These are phyloP conservation scores for Leptobrachium ailaonicum DNA, from an alignment of 2,113 vertebrate genomes.

Conservation along the genomic window DNA sequence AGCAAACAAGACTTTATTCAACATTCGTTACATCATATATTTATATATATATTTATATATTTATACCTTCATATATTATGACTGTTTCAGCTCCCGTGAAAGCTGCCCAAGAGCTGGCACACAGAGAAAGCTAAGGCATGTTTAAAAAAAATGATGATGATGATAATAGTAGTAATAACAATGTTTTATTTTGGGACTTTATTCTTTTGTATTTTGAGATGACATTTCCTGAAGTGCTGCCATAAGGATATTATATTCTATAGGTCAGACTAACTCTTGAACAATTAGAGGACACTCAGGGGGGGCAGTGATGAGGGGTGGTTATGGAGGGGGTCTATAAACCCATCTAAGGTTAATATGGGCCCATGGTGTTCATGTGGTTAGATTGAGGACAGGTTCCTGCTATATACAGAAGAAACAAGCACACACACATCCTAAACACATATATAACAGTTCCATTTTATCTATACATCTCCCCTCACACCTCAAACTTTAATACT, in stretches of 20 bases:
- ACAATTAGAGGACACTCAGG: background rate
- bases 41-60: conserved; percentile 69
- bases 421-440: background rate
- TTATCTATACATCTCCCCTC: background rate
- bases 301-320: background rate
- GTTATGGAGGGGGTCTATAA: background rate
- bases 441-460: background rate
- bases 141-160: conserved; percentile 20
- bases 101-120: conserved; percentile 53
- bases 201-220: background rate
- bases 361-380: background rate
- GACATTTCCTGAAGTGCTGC: conserved; percentile 1
- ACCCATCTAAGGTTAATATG: background rate
- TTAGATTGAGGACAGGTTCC: background rate
- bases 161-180: no score
- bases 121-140: conserved; percentile 58
- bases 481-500: background rate
- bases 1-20: conserved; percentile 67
- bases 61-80: conserved; percentile 80
- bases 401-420: background rate
- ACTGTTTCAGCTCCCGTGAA: conserved; percentile 66
- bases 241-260: background rate
- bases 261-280: background rate
- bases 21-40: conserved; percentile 84
- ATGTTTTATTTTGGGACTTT: no score